Evolutionary conservation across 2,797 vertebrate species (phyloP).

Genomic region (Xiphorhynchus erythropygius): DNA sequence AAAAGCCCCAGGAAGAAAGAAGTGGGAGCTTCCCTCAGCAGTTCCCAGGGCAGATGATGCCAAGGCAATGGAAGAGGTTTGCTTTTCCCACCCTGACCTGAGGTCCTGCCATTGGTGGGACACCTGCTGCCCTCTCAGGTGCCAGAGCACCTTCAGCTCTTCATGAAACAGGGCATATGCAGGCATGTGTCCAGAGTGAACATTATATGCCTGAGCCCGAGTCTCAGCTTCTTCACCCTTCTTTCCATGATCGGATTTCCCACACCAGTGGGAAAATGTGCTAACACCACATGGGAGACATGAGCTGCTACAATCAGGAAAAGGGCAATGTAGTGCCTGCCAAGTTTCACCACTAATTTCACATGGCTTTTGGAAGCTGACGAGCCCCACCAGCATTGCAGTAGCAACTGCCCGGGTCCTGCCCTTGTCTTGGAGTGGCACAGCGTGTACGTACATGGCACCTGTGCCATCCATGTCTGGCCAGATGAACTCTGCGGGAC

Average conservation of each 20-base stretch:
- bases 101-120: fast-evolving
- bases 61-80: neutral
- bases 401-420: fast-evolving
- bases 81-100: neutral
- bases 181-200: neutral
- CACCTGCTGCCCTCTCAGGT: neutral
- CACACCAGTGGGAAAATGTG: neutral
- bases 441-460: neutral
- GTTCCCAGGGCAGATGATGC: neutral
- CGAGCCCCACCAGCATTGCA: neutral
- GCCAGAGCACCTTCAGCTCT: neutral
- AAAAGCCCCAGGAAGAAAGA: neutral
- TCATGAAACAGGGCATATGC: neutral
- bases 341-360: neutral
- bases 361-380: neutral
- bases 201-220: neutral
- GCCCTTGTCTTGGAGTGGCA: fast-evolving
- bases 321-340: fast-evolving
- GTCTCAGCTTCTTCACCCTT: neutral
- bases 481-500: slow-evolving; percentile 74
- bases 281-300: fast-evolving
- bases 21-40: neutral
- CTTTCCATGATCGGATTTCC: neutral
- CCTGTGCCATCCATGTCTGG: slow-evolving; percentile 60
- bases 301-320: fast-evolving